Evolutionary conservation across 2,797 vertebrate genomes (phyloP), one percentile per base, ranked within the genome.

Genomic region (Amphiprion clarkii): DNA sequence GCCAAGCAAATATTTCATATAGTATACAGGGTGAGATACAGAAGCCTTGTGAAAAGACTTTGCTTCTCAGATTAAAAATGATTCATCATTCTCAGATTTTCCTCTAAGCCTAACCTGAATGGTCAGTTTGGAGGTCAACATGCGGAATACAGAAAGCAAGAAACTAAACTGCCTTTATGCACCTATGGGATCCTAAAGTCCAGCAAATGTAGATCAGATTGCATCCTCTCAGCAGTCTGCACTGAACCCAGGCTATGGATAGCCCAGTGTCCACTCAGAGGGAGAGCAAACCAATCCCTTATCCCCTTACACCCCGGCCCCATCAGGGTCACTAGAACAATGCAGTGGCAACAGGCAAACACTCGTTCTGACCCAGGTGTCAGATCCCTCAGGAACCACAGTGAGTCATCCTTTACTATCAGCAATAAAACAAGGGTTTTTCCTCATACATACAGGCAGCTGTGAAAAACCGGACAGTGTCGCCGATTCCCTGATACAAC

Each of bases 281-380:
- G 88, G 92, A 93, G 92, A 90, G 92, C 82, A 83, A 87, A 86
- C 85, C 86, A 85, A 90, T 84, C 85, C 89, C 90, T 93, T 92
- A 94, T 95, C 92, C 91, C 79, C 84, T 94, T 95, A 94, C 93
- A 91, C 71, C 25, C 72, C 21, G 63, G 84, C 88, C 90, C 89
- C 70, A 59, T 87, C 86, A 78, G 92, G 93, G 93, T 91, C 92
- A 91, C 79, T 68, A 51, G 62, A 87, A 94, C 92, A 94, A 95
- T 91, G 72, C 83, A 86, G 82, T 75, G 81, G 82, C 89, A 87
- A 91, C 87, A 90, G 90, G 88, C 79, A 75, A 87, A 88, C 90
- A 89, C 89, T 87, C 83, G 85, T 76, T 71, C 88, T 91, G 93
- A 93, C 87, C 91, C 71, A 83, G 86, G 90, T 92, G 90, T 91